Evolutionary conservation across 2,888 invertebrate genomes (phyloP), one percentile per base, ranked within the genome.

Genomic region (Lamellibrachia satsuma): DNA sequence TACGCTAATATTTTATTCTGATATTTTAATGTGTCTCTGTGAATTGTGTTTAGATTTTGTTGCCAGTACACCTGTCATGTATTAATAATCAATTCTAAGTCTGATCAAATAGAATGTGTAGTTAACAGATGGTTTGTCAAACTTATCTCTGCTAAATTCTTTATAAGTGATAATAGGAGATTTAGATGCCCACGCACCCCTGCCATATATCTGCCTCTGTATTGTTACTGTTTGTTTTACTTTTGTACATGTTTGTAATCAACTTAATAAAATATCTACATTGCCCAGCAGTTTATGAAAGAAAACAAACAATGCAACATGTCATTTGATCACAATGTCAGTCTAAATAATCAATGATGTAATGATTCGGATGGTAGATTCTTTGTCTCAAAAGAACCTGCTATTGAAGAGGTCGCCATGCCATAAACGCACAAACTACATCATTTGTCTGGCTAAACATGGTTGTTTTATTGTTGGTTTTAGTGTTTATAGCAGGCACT

Each of bases 371-470:
- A 75, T 22, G 75, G 22, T 75, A 75, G 75, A n/a, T 75, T 15
- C 75, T 75, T 75, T 75, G 75, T n/a, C 15, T 75, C 75, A 22
- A 75, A 75, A 75, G 75, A 22, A 75, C 75, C 75, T n/a, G n/a
- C 11, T 75, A 75, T 75, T 22, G 75, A 22, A 75, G 75, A 75
- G 75, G 75, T 75, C 75, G n/a, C 15, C 75, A 22, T 75, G 75
- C 75, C 15, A 75, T 75, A 75, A 75, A 75, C 75, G 75, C 22
- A 22, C 75, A 75, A 6, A 75, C 75, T 6, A 75, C 75, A 75
- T 75, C 75, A n/a, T 75, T 75, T 75, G 75, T 75, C 75, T 75
- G 75, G 75, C 75, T 75, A 75, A 75, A 75, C 75, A 75, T 75
- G 75, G 75, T 75, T 75, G 75, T 75, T 75, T 75, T 75, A 75